Evolutionary conservation across 2,797 vertebrate genomes (phyloP), one percentile per base, ranked within the genome.

Genomic region (Poecilia picta): DNA sequence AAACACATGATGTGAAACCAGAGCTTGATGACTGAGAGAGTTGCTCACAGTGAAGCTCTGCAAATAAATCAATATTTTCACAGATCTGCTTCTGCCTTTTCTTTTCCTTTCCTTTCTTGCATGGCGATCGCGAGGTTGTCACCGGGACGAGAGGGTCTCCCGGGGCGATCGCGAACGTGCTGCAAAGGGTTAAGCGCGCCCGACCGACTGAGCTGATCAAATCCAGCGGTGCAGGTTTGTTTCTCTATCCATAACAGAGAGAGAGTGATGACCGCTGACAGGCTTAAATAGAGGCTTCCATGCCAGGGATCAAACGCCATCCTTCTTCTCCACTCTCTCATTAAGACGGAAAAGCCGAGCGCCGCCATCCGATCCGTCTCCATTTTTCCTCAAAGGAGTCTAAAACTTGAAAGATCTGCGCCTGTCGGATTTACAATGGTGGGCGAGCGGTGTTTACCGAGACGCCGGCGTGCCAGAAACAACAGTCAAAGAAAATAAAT

Each of bases 51-150:
- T 87, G 86, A 94, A 94, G 90, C 91, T 94, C 94, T 86, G 90
- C 88, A 94, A 96, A 95, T 96, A 96, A 96, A 96, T 96, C 94
- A 95, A 95, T 96, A 96, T 96, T 96, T 96, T 96, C 94, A 93
- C 94, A 96, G 92, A 94, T 94, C 91, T 90, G 93, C 91, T 90
- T 90, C 85, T 91, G 92, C 91, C 92, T 86, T 93, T 94, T 93
- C 77, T 79, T 89, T 87, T 92, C 92, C 93, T 78, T 90, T 87
- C 74, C 78, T 89, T 86, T 51, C 85, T 77, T 77, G 83, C 80
- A 4, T 83, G 88, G 87, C 88, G 89, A 93, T 95, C 91, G 72
- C 13, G 13, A 64, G 78, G 79, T 78, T 70, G 84, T 75, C 84
- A 13, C 13, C 78, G 55, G 23, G 57, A 72, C 46, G 74, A 77